Conservation (phyloP, 2,113 vertebrate genomes). For the Dicentrarchus labrax region DNA sequence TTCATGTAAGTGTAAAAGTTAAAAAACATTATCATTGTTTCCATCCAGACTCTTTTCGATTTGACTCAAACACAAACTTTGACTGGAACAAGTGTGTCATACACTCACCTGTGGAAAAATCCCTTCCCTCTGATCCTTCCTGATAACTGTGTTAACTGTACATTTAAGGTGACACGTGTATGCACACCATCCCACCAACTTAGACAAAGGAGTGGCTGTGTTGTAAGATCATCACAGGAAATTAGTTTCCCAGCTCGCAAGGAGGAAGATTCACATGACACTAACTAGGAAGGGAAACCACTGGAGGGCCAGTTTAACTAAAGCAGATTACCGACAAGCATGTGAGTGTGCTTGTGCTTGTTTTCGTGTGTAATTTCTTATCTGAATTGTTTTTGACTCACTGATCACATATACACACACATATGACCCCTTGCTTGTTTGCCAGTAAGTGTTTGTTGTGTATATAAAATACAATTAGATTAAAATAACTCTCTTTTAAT, state of each 20-base stretch:
- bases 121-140: neutral
- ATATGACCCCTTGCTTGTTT: neutral
- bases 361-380: conserved; percentile 10
- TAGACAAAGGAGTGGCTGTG: conserved; percentile 1
- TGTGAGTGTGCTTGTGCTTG: neutral
- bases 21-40: neutral
- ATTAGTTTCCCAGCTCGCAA: conserved; percentile 2
- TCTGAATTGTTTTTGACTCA: neutral
- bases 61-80: neutral
- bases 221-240: neutral
- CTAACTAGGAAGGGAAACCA: conserved; percentile 48
- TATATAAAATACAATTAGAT: neutral
- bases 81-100: neutral
- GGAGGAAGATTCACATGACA: conserved; percentile 25
- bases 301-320: neutral
- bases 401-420: neutral
- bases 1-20: neutral
- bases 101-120: conserved; percentile 8
- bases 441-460: neutral
- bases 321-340: conserved; percentile 18
- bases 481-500: neutral
- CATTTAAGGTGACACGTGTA: neutral
- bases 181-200: neutral
- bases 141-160: neutral
- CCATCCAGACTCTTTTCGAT: neutral